A percentile compares a stretch with the other conserved stretches of the same genome.
phyloP scores from a whole-genome alignment of 1,140 invertebrate genomes.

The Brachionus rubens region DNA sequence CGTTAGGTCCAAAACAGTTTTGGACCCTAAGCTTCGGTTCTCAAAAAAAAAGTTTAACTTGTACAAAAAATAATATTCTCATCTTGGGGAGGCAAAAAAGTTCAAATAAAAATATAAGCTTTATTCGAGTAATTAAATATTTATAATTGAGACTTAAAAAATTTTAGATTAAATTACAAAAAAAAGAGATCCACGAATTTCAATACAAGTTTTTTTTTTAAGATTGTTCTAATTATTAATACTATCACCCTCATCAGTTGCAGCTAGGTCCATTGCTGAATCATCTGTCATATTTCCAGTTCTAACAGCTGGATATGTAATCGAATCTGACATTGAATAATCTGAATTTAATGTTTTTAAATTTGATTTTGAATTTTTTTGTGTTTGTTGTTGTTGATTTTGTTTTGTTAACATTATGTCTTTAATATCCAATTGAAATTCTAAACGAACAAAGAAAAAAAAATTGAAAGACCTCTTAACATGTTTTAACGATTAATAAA shows the following conservation, averaged over 20 bases:
- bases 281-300: conserved; percentile 14
- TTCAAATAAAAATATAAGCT: too few relatives aligned
- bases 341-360: background rate
- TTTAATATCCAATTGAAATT: conserved; percentile 40
- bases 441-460: background rate
- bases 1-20: too few relatives aligned
- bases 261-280: conserved; percentile 14
- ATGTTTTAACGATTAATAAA: background rate
- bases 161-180: too few relatives aligned
- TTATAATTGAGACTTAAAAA: too few relatives aligned
- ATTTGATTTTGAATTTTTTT: background rate
- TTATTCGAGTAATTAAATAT: too few relatives aligned
- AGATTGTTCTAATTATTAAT: too few relatives aligned
- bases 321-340: conserved; percentile 31
- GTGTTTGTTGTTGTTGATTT: background rate
- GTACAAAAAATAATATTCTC: too few relatives aligned
- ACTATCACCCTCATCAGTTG: background rate
- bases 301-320: background rate
- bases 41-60: too few relatives aligned
- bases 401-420: conserved; percentile 27
- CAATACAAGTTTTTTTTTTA: too few relatives aligned
- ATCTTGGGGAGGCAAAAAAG: too few relatives aligned
- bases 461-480: background rate
- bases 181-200: too few relatives aligned
- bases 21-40: too few relatives aligned